Evolutionary conservation across 2,797 vertebrate genomes (phyloP).

Genomic region (Diplodus puntazzo): DNA sequence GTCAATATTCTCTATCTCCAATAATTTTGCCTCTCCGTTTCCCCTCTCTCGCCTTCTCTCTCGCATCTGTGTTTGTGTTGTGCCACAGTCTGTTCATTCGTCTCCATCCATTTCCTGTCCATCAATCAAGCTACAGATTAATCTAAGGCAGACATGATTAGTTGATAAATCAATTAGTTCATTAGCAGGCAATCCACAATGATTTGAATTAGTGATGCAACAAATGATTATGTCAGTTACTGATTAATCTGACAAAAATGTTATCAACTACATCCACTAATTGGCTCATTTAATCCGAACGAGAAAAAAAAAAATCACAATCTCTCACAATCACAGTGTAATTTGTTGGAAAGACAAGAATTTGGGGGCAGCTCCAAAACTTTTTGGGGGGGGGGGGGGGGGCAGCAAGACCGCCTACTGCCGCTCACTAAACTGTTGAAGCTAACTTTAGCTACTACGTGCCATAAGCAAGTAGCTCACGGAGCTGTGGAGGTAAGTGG

Average conservation of each 20-base stretch:
- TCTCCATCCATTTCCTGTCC: background rate
- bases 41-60: constrained; percentile 51
- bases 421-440: too few species aligned
- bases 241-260: background rate
- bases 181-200: background rate
- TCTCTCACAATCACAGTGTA: background rate
- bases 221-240: background rate
- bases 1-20: constrained; percentile 65
- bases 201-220: background rate
- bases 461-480: too few species aligned
- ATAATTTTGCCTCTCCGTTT: constrained; percentile 41
- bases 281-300: too few species aligned
- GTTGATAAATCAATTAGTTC: background rate
- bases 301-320: background rate
- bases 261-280: background rate
- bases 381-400: too few species aligned
- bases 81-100: background rate
- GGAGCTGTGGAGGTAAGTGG: too few species aligned
- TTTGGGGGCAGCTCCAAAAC: too few species aligned
- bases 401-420: too few species aligned
- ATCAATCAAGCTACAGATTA: background rate
- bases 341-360: too few species aligned
- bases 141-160: background rate
- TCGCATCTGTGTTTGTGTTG: background rate
- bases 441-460: too few species aligned